Conservation (phyloP, 2,888 invertebrate species). For the Nowickia ferox region DNA sequence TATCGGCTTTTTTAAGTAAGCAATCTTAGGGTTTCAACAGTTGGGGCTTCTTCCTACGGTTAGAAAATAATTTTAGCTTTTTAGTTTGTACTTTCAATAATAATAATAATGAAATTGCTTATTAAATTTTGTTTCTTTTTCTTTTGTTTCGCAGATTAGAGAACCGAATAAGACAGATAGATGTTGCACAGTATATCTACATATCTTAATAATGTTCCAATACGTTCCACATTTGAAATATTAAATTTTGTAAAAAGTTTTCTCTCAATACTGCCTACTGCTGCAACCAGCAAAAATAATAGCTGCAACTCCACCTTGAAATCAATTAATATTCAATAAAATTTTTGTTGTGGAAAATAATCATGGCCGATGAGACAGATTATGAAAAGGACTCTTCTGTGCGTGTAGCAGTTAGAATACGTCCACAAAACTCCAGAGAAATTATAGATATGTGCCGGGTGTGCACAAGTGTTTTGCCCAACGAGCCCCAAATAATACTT, state of each 20-base stretch:
- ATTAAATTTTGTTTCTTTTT: conserved; percentile 10
- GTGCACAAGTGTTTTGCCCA: conserved; percentile 94
- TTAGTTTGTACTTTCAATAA: neutral
- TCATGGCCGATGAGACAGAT: conserved; percentile 38
- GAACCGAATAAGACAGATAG: neutral
- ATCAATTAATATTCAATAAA: neutral
- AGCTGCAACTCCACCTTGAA: neutral
- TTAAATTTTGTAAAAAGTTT: neutral
- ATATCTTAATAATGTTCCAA: conserved; percentile 9
- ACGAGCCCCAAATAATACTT: conserved; percentile 95
- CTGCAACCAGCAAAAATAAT: neutral
- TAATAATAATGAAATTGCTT: neutral
- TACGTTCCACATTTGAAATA: conserved; percentile 18
- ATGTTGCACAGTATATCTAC: neutral
- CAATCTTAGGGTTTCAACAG: neutral
- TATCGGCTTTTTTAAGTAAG: neutral
- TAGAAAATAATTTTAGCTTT: conserved; percentile 29
- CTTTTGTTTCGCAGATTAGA: conserved; percentile 39
- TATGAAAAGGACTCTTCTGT: conserved; percentile 49
- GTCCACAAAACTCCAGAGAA: conserved; percentile 96
- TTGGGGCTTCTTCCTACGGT: neutral
- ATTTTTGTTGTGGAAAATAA: neutral
- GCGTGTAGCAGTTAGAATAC: conserved; percentile 84
- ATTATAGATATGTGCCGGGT: conserved; percentile 97
- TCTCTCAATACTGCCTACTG: neutral